Percentiles rank a stretch among this genome's conserved stretches.
phyloP scores from a whole-genome alignment of 2,113 vertebrate species.

The Pangasianodon hypophthalmus region DNA sequence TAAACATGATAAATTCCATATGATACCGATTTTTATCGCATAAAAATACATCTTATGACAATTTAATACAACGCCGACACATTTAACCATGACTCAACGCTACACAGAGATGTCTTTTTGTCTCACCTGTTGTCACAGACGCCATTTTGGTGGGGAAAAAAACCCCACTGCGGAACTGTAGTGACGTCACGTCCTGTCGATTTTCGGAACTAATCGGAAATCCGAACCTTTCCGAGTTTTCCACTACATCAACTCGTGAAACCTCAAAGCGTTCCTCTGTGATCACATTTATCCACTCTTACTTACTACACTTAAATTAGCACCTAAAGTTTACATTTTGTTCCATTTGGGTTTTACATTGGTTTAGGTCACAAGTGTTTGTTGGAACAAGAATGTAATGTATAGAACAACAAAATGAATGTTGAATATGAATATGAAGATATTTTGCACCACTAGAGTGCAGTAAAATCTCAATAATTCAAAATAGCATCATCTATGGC shows the following conservation, averaged over 20 bases:
- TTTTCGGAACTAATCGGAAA: conserved; percentile 42
- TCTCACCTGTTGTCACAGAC: conserved; percentile 79
- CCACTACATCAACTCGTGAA: not conserved
- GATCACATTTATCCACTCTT: not conserved
- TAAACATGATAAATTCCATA: not conserved
- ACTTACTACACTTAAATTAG: not conserved
- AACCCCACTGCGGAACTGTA: conserved; percentile 21
- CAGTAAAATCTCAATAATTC: conserved; percentile 27
- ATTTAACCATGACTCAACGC: not conserved
- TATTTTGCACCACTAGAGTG: conserved; percentile 56
- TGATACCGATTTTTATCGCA: too few relatives aligned
- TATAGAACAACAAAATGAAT: too few relatives aligned
- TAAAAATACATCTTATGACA: not conserved
- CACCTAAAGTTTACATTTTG: not conserved
- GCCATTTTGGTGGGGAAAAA: conserved; percentile 71
- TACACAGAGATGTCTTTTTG: conserved; percentile 8
- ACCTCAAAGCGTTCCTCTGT: not conserved
- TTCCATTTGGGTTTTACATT: not conserved
- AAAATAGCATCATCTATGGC: not conserved
- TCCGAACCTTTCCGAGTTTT: not conserved
- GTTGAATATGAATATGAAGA: too few relatives aligned
- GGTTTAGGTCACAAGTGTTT: not conserved
- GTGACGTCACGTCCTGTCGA: conserved; percentile 63
- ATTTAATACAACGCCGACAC: not conserved
- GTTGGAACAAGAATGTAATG: not conserved